These are phyloP conservation scores for Actenoides hombroni DNA, from an alignment of 2,113 vertebrate species.

Conservation along the genomic window DNA sequence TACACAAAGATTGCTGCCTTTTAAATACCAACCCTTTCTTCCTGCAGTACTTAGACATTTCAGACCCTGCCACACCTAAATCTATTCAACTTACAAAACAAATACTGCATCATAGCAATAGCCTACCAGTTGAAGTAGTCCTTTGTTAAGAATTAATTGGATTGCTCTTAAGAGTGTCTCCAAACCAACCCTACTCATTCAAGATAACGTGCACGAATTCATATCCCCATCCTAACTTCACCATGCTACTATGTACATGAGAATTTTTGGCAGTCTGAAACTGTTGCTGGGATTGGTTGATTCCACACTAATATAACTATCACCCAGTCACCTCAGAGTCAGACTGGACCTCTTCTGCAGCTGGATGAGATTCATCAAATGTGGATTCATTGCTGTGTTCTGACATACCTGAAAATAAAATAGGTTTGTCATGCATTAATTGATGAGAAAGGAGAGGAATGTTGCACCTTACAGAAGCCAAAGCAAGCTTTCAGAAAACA, in stretches of 20 bases:
- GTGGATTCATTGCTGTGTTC: conserved; percentile 63
- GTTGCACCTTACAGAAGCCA: neutral
- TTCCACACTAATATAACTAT: conserved; percentile 7
- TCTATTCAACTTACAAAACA: neutral
- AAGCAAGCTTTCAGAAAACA: neutral
- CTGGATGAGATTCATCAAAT: conserved; percentile 65
- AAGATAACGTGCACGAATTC: neutral
- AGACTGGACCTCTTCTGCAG: conserved; percentile 71
- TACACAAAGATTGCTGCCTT: neutral
- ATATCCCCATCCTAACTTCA: neutral
- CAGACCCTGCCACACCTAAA: neutral
- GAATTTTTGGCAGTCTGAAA: conserved; percentile 14
- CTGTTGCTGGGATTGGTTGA: conserved; percentile 28
- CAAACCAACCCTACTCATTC: neutral
- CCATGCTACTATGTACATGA: neutral
- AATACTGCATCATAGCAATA: neutral
- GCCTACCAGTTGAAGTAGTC: neutral
- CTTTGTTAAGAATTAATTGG: neutral
- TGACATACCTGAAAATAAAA: conserved; percentile 81
- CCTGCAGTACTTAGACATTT: neutral
- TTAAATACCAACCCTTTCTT: neutral
- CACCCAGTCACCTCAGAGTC: conserved; percentile 74
- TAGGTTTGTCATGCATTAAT: conserved; percentile 67
- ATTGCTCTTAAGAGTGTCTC: neutral
- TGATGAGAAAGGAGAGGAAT: neutral